These are phyloP conservation scores for Aegotheles bennettii DNA, from an alignment of 2,113 vertebrate species.

Conservation along the genomic window DNA sequence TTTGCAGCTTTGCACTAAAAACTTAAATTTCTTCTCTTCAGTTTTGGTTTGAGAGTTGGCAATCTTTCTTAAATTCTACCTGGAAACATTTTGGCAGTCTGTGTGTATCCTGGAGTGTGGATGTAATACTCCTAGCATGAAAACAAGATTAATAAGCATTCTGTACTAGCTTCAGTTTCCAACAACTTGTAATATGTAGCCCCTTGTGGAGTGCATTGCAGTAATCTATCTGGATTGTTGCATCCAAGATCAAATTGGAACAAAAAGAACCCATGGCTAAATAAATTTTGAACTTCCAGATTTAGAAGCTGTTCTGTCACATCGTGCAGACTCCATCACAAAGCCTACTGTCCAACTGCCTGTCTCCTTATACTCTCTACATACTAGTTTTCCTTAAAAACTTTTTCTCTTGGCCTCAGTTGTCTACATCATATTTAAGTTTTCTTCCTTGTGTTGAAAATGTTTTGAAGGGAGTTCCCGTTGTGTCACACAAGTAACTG, in stretches of 20 bases:
- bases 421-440: not conserved
- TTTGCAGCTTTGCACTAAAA: not conserved
- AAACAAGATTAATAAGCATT: slow-evolving; percentile 30
- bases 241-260: not conserved
- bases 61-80: slow-evolving; percentile 10
- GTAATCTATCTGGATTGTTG: not conserved
- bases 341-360: not conserved
- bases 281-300: not conserved
- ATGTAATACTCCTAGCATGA: not conserved
- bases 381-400: not conserved
- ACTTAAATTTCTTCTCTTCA: not conserved
- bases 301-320: not conserved
- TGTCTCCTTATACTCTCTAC: not conserved
- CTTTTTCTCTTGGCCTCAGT: not conserved
- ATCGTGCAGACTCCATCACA: not conserved
- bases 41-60: not conserved
- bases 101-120: not conserved
- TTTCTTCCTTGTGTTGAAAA: not conserved
- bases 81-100: slow-evolving; percentile 36
- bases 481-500: not conserved
- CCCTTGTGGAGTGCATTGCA: not conserved
- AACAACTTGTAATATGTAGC: not conserved
- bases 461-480: not conserved
- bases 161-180: not conserved
- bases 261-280: not conserved